A percentile compares a stretch with the other conserved stretches of the same genome.
Conservation (phyloP, 2,797 vertebrate species). For the Coreius guichenoti region DNA sequence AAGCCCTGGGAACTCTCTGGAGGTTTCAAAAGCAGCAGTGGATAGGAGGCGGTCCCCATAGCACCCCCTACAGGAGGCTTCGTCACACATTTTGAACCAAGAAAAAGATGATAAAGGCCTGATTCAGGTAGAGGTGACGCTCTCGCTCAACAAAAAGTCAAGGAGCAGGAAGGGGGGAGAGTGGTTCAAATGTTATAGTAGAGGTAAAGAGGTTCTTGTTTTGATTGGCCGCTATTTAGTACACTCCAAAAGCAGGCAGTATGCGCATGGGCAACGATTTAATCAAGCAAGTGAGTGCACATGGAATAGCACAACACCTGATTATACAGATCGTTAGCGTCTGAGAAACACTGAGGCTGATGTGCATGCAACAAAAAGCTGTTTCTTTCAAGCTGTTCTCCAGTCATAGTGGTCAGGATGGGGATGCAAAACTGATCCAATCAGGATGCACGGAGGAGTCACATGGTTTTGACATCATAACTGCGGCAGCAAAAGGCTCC, state of each 20-base stretch:
- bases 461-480: slow-evolving; percentile 64
- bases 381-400: slow-evolving; percentile 42
- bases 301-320: slow-evolving; percentile 48
- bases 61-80: slow-evolving; percentile 33
- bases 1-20: slow-evolving; percentile 47
- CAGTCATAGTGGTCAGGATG: slow-evolving; percentile 46
- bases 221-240: slow-evolving; percentile 23
- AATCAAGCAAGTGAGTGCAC: slow-evolving; percentile 27
- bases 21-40: slow-evolving; percentile 38
- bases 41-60: not conserved
- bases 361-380: slow-evolving; percentile 52
- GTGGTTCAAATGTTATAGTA: not conserved
- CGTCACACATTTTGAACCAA: not conserved
- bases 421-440: slow-evolving; percentile 54
- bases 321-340: slow-evolving; percentile 28
- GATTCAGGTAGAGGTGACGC: not conserved
- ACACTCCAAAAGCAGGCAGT: slow-evolving; percentile 20
- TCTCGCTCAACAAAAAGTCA: not conserved
- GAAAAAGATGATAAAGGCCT: not conserved
- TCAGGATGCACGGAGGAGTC: slow-evolving; percentile 52
- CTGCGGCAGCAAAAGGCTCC: slow-evolving; percentile 57
- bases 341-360: slow-evolving; percentile 55
- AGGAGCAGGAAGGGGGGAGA: not conserved
- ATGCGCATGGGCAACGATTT: not conserved
- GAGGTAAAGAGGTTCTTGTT: slow-evolving; percentile 40